phyloP scores from a whole-genome alignment of 2,888 invertebrate species.

The Mythimna albipuncta region DNA sequence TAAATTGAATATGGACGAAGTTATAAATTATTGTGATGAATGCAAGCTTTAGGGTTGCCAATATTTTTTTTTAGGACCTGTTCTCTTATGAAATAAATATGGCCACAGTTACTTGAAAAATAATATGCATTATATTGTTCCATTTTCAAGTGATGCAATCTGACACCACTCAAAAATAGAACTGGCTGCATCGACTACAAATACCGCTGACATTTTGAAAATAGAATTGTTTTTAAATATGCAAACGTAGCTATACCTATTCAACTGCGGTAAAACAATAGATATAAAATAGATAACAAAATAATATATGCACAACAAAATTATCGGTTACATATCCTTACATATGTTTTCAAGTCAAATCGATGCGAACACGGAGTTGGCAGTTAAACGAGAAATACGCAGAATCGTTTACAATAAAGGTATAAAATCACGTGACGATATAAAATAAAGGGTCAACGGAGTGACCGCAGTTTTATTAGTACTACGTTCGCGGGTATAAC shows the following conservation, averaged over 20 bases:
- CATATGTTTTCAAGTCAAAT: conserved; percentile 45
- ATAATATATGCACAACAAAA: conserved; percentile 24
- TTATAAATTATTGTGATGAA: conserved; percentile 53
- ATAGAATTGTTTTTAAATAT: conserved; percentile 13
- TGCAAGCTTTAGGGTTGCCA: conserved; percentile 28
- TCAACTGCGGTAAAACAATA: not conserved
- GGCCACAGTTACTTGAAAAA: not conserved
- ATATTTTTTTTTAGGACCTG: not conserved
- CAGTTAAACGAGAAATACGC: conserved; percentile 61
- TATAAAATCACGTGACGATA: conserved; percentile 52
- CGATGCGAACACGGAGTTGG: conserved; percentile 37
- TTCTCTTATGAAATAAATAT: not conserved
- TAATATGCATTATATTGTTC: conserved; percentile 1
- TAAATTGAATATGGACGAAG: conserved; percentile 52
- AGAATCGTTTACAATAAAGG: conserved; percentile 64
- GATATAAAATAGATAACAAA: conserved; percentile 11
- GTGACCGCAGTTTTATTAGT: conserved; percentile 58
- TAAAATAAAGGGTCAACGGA: conserved; percentile 59
- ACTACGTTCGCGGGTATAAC: conserved; percentile 26
- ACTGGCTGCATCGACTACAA: conserved; percentile 24
- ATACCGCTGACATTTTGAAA: conserved; percentile 29
- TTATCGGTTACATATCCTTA: conserved; percentile 34
- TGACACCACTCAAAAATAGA: conserved; percentile 35
- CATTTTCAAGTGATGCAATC: conserved; percentile 29
- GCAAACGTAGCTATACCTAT: not conserved